Percentiles rank a stretch among this genome's conserved stretches.
Conservation (phyloP, 1,140 invertebrate species). For the Drosophila virilis region DNA sequence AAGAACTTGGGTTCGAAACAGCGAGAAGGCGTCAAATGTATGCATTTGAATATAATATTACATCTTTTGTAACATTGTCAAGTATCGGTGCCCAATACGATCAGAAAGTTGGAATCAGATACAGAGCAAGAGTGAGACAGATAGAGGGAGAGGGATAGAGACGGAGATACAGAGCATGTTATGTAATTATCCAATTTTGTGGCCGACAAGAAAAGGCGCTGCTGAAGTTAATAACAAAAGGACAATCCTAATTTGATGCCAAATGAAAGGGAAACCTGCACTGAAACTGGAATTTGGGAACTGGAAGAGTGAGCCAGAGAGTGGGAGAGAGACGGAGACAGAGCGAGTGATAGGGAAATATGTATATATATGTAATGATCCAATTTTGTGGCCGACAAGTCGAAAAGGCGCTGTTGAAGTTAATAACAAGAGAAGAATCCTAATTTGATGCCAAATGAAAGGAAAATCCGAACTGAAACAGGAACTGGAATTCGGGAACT, state of each 20-base stretch:
- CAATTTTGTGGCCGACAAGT: conserved; percentile 55
- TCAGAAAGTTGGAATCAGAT: not conserved
- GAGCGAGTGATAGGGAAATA: not conserved
- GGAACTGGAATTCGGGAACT: conserved; percentile 20
- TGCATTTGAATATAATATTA: no score
- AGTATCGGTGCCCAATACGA: no score
- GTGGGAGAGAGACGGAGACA: not conserved
- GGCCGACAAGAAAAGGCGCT: conserved; percentile 64
- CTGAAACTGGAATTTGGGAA: conserved; percentile 29
- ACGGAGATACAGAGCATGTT: not conserved
- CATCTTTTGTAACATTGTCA: no score
- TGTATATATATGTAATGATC: conserved; percentile 24
- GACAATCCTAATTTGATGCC: conserved; percentile 57
- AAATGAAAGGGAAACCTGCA: conserved; percentile 51
- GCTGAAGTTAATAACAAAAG: conserved; percentile 74
- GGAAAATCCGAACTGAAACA: conserved; percentile 43
- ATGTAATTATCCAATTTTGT: conserved; percentile 27
- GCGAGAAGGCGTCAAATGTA: no score
- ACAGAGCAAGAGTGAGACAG: not conserved
- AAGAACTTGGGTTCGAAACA: no score
- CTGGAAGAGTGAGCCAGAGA: conserved; percentile 1
- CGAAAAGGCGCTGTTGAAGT: conserved; percentile 70
- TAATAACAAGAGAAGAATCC: conserved; percentile 67
- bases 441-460: conserved; percentile 59
- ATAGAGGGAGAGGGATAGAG: not conserved